Base-by-base conservation (phyloP, 1,140 invertebrate genomes). In the Diachasma alloeum region DNA sequence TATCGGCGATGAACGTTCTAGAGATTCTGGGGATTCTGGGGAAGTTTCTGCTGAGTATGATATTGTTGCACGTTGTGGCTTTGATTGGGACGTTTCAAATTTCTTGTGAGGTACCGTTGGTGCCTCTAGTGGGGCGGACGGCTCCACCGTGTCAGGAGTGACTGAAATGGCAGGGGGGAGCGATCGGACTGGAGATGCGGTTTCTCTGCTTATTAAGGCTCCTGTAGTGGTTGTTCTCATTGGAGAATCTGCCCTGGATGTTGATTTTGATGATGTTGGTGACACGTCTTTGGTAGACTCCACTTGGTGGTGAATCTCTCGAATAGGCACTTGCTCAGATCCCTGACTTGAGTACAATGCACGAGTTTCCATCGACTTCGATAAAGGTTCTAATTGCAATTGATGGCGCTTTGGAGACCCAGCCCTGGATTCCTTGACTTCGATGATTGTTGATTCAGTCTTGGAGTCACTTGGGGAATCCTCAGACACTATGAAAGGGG, bases 91-190 rank as follows among this genome's bases (percentile, higher is more conserved):
- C 4, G 75, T 59, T 42, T 77, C 70, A 0, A 67, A 37, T 72
- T 19, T 19, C 56, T 15, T 75, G 80, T 36, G 31, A 26, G 74
- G 5, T 48, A 56, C 9, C 56, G 70, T 42, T 0, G 79, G 44
- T 19, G n/a, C 69, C 6, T 83, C 76, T 6, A 79, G 76, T 6
- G 77, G 11, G 3, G 11, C 2, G 2, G 59, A 31, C 4, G 19
- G 19, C 19, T 63, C 59, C 15, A 63, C 59, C 4, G 24, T 83
- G 53, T 89, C 88, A 6, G 86, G 87, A 0, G 88, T 90, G 5
- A 90, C 88, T 6, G 88, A 89, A 17, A 89, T 90, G 5, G 85
- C 87, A 1, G 88, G 88, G n/a, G 88, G 87, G 19, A 90, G 74
- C 13, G 86, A 88, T 79, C 83, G 85, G 56, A 89, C 85, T n/a